These are phyloP conservation scores for Genyomyrus donnyi DNA, from an alignment of 2,113 vertebrate genomes.

Conservation along the genomic window DNA sequence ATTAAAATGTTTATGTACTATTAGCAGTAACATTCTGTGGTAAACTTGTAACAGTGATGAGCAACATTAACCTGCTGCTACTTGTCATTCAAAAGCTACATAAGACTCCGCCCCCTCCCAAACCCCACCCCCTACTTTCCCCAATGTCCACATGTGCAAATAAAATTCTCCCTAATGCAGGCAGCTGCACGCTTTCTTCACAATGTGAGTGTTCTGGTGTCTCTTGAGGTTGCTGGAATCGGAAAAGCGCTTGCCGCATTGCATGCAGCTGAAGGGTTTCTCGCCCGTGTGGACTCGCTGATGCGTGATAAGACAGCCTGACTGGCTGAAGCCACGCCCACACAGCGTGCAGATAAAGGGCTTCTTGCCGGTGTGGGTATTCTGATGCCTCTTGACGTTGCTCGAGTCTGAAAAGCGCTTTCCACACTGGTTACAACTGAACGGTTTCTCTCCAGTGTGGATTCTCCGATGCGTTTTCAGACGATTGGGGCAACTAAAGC, in stretches of 20 bases:
- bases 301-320: conserved; percentile 52
- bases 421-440: conserved; percentile 49
- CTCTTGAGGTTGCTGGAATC: conserved; percentile 45
- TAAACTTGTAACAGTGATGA: neutral
- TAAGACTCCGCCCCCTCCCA: neutral
- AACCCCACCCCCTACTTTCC: neutral
- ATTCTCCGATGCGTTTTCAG: conserved; percentile 56
- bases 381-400: conserved; percentile 58
- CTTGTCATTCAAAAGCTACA: neutral
- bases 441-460: conserved; percentile 58
- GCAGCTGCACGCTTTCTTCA: conserved; percentile 23
- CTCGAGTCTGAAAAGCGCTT: conserved; percentile 58
- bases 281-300: conserved; percentile 52
- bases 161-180: neutral
- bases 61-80: neutral
- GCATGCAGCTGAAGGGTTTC: conserved; percentile 47
- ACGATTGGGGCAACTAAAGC: conserved; percentile 52
- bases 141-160: neutral
- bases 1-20: neutral
- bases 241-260: conserved; percentile 53
- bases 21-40: neutral
- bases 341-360: conserved; percentile 56
- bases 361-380: conserved; percentile 53
- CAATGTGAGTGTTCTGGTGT: conserved; percentile 37
- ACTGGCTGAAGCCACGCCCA: conserved; percentile 57